Conservation (phyloP, 23 tunicate genomes). For the Styela plicata region DNA sequence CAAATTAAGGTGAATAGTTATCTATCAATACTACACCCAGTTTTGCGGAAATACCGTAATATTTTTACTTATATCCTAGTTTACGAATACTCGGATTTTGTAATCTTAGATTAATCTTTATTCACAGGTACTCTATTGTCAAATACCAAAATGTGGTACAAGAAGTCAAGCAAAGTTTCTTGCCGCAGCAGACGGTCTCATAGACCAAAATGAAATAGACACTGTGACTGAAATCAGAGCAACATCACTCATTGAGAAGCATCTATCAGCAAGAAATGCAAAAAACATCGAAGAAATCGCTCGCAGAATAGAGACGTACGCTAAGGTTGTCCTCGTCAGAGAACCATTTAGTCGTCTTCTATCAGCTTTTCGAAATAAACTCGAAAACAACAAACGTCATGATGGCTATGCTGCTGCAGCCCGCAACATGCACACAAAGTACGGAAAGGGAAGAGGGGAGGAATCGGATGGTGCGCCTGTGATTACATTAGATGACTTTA, state of each 20-base stretch:
- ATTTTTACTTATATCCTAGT: too few species aligned
- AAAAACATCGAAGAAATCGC: not conserved
- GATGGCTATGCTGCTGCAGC: conserved; percentile 14
- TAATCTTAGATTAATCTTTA: too few species aligned
- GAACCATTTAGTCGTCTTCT: conserved; percentile 33
- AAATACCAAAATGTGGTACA: conserved; percentile 43
- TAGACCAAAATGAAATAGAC: not conserved
- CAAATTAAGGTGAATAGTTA: too few species aligned
- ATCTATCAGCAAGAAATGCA: conserved; percentile 8
- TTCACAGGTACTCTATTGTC: not conserved
- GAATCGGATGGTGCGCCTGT: conserved; percentile 9
- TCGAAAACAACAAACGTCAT: conserved; percentile 1
- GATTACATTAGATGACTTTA: conserved; percentile 7
- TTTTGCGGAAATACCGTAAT: too few species aligned
- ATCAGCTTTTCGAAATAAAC: conserved; percentile 17
- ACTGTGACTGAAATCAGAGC: not conserved
- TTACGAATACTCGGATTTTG: too few species aligned
- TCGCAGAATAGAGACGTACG: not conserved
- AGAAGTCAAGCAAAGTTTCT: conserved; percentile 43
- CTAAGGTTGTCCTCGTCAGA: conserved; percentile 7
- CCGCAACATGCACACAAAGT: conserved; percentile 8
- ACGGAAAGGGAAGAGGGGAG: not conserved
- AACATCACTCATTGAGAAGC: conserved; percentile 20
- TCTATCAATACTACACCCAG: too few species aligned
- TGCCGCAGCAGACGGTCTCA: conserved; percentile 8